Conservation (phyloP, 1,140 invertebrate genomes). For the Meteorus sp. region DNA sequence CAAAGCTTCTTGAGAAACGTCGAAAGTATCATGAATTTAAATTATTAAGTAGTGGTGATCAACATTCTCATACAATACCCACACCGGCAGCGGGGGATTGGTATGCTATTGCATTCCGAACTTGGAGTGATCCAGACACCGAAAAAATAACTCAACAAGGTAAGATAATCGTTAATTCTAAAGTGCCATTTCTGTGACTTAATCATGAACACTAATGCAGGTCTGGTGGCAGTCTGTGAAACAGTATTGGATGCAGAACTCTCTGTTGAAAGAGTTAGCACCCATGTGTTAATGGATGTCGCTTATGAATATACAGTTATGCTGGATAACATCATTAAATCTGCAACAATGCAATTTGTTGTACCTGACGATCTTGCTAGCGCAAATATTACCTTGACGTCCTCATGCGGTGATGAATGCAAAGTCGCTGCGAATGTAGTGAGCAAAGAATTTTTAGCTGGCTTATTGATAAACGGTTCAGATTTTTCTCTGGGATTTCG, state of each 20-base stretch:
- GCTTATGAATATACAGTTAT: conserved; percentile 30
- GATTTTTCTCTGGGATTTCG: conserved; percentile 54
- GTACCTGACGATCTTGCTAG: conserved; percentile 34
- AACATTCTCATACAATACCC: conserved; percentile 60
- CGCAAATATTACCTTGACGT: conserved; percentile 34
- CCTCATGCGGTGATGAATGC: conserved; percentile 46
- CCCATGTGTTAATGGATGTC: conserved; percentile 41
- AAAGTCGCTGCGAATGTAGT: conserved; percentile 40
- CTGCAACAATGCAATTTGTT: conserved; percentile 42
- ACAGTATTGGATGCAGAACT: conserved; percentile 64
- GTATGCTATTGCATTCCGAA: conserved; percentile 77
- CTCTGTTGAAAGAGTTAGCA: conserved; percentile 52
- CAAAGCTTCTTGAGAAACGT: conserved; percentile 63
- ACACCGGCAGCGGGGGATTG: conserved; percentile 75
- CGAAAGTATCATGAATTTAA: conserved; percentile 49
- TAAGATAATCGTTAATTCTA: too few species aligned
- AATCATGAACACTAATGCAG: conserved; percentile 39
- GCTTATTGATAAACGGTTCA: conserved; percentile 35
- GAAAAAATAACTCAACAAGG: conserved; percentile 74
- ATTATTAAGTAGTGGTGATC: conserved; percentile 58
- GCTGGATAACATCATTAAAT: conserved; percentile 37
- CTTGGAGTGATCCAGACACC: conserved; percentile 71
- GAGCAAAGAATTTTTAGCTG: conserved; percentile 34
- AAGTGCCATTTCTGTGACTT: too few species aligned
- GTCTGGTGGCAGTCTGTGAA: conserved; percentile 58